Evolutionary conservation across 2,113 vertebrate species (phyloP).

Genomic region (Osmerus eperlanus): DNA sequence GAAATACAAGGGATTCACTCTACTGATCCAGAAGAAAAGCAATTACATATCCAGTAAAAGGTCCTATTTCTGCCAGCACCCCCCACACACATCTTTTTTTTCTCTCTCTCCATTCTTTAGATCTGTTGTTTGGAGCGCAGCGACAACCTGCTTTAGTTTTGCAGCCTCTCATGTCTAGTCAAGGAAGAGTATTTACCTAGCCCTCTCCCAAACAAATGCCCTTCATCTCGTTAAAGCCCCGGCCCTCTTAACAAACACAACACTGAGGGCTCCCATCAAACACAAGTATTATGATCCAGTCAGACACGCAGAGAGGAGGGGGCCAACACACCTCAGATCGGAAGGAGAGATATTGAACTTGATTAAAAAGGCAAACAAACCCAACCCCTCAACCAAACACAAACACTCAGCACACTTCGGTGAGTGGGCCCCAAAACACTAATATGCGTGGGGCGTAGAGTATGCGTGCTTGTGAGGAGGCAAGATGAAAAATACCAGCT

Average conservation of each 20-base stretch:
- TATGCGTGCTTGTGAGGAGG: slow-evolving; percentile 44
- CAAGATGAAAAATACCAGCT: slow-evolving; percentile 59
- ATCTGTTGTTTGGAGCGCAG: slow-evolving; percentile 44
- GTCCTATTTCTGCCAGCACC: slow-evolving; percentile 15
- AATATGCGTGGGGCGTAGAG: slow-evolving; percentile 43
- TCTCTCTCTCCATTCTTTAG: slow-evolving; percentile 27
- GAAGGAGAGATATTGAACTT: slow-evolving; percentile 56
- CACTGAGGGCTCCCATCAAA: slow-evolving; percentile 51
- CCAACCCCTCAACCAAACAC: slow-evolving; percentile 55
- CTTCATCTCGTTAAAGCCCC: slow-evolving; percentile 59
- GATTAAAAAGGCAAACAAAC: slow-evolving; percentile 71
- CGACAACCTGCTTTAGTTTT: slow-evolving; percentile 52
- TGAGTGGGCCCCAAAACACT: slow-evolving; percentile 48
- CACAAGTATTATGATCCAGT: slow-evolving; percentile 53
- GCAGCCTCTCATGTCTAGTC: slow-evolving; percentile 52
- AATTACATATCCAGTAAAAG: slow-evolving; percentile 32
- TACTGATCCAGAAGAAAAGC: slow-evolving; percentile 41
- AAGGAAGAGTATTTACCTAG: slow-evolving; percentile 68
- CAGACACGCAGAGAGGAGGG: slow-evolving; percentile 42
- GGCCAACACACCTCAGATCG: slow-evolving; percentile 27
- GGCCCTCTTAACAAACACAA: slow-evolving; percentile 45
- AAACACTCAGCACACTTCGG: slow-evolving; percentile 51
- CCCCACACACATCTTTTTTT: slow-evolving; percentile 4
- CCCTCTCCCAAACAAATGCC: slow-evolving; percentile 66
- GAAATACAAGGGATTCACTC: slow-evolving; percentile 31